These are phyloP conservation scores for Stenoptilia bipunctidactyla DNA, from an alignment of 2,888 invertebrate species.

Conservation along the genomic window DNA sequence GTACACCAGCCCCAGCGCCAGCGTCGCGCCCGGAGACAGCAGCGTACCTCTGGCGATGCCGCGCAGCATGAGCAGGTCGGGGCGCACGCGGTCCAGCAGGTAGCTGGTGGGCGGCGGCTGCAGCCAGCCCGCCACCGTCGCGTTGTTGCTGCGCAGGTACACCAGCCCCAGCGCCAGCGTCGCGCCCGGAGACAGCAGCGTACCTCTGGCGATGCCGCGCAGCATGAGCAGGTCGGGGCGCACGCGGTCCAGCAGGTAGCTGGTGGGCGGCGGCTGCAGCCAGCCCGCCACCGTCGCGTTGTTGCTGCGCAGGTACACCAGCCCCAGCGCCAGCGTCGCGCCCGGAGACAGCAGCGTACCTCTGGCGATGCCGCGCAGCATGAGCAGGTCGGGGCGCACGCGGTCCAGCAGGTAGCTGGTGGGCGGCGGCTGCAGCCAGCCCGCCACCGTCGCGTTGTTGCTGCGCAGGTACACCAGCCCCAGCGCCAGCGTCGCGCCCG, in stretches of 20 bases:
- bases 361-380: constrained; percentile 84
- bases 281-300: constrained; percentile 90
- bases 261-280: constrained; percentile 91
- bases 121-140: constrained; percentile 92
- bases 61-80: constrained; percentile 89
- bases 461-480: constrained; percentile 93
- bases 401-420: constrained; percentile 92
- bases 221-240: constrained; percentile 91
- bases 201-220: constrained; percentile 83
- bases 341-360: no score
- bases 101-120: constrained; percentile 90
- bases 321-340: constrained; percentile 93
- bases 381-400: constrained; percentile 90
- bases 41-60: constrained; percentile 84
- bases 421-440: constrained; percentile 91
- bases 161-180: constrained; percentile 94
- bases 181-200: no score
- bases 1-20: constrained; percentile 95
- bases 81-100: constrained; percentile 90
- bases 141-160: constrained; percentile 87
- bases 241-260: constrained; percentile 91
- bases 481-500: constrained; percentile 92
- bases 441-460: constrained; percentile 86
- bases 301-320: constrained; percentile 90
- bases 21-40: no score